phyloP scores from a whole-genome alignment of 2,888 invertebrate genomes.

The Sinopyrophorus schimmeli region DNA sequence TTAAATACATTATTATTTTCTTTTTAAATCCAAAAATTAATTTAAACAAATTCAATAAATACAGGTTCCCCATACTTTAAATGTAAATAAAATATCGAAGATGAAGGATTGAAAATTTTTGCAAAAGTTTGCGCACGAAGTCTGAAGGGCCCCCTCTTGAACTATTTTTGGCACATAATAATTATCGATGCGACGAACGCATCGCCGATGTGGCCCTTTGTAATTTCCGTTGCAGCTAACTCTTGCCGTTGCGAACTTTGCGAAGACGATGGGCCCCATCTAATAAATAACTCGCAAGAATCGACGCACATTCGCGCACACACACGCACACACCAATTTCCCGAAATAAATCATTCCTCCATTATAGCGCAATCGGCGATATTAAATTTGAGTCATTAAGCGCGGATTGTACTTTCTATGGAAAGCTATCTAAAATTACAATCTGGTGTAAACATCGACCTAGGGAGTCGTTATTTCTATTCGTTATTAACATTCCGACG shows the following conservation, averaged over 20 bases:
- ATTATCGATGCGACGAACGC: no score
- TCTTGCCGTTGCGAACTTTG: slow-evolving; percentile 6
- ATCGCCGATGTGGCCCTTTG: slow-evolving; percentile 39
- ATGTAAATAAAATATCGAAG: no score
- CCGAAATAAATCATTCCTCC: slow-evolving; percentile 45
- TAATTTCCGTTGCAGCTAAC: slow-evolving; percentile 44
- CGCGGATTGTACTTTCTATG: slow-evolving; percentile 34
- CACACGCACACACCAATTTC: slow-evolving; percentile 49
- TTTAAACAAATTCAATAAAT: no score
- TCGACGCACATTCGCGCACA: no score
- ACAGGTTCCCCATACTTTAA: no score
- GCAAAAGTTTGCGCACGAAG: no score
- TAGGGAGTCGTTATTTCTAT: slow-evolving; percentile 27
- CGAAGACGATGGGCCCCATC: slow-evolving; percentile 39
- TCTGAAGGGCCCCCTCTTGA: no score
- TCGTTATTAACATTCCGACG: slow-evolving; percentile 15
- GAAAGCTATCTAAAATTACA: slow-evolving; percentile 42
- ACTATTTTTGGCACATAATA: no score
- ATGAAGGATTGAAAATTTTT: no score
- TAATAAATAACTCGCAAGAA: slow-evolving; percentile 45
- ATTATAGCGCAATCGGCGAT: slow-evolving; percentile 42
- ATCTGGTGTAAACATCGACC: slow-evolving; percentile 36
- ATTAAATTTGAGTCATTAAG: slow-evolving; percentile 44
- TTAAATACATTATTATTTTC: no score
- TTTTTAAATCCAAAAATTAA: no score